A percentile compares a stretch with the other conserved stretches of the same genome.
Evolutionary conservation across 2,113 vertebrate genomes (phyloP).

Genomic region (Coreoperca whiteheadi): DNA sequence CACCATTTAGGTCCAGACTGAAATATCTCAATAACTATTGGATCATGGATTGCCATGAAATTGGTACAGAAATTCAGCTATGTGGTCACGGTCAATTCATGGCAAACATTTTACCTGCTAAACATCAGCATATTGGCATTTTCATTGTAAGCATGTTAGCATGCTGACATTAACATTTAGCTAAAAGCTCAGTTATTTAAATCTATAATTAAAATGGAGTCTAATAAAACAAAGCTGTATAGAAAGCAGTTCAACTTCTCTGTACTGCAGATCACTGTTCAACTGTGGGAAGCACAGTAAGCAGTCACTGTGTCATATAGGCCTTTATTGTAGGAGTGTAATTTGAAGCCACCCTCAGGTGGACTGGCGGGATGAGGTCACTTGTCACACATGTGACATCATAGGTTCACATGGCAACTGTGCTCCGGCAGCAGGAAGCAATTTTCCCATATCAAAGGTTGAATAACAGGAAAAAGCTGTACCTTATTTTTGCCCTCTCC

Average conservation of each 20-base stretch:
- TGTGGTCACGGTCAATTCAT: neutral
- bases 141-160: neutral
- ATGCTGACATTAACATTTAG: neutral
- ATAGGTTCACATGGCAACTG: conserved; percentile 58
- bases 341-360: conserved; percentile 59
- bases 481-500: conserved; percentile 69
- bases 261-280: neutral
- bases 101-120: neutral
- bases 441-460: conserved; percentile 78
- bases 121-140: neutral
- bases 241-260: neutral
- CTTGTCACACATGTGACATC: conserved; percentile 76
- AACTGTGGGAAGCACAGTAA: neutral
- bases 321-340: conserved; percentile 12
- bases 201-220: neutral
- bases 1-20: neutral
- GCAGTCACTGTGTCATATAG: neutral
- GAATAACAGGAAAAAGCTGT: conserved; percentile 70
- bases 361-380: conserved; percentile 71
- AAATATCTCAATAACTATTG: neutral
- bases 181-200: neutral
- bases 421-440: conserved; percentile 73
- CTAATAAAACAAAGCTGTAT: neutral
- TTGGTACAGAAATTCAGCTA: neutral
- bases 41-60: neutral